These are phyloP conservation scores for Drosophila kikkawai DNA, from an alignment of 1,140 invertebrate species.

Conservation along the genomic window DNA sequence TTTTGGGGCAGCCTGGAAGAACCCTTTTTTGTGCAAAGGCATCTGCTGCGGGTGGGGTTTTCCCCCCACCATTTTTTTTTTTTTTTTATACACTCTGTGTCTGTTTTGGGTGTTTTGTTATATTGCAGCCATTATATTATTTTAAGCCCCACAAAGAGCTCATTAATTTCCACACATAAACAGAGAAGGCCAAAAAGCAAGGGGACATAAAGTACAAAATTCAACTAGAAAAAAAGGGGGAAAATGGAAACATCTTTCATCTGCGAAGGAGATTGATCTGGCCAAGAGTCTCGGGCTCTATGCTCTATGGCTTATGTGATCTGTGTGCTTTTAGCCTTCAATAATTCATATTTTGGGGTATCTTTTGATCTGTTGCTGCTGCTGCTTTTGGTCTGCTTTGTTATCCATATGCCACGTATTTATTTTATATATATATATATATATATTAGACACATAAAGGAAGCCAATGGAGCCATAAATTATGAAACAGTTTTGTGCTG, in stretches of 20 bases:
- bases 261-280: constrained; percentile 9
- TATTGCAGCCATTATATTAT: constrained; percentile 73
- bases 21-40: constrained; percentile 40
- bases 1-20: constrained; percentile 36
- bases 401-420: constrained; percentile 33
- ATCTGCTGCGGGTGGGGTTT: constrained; percentile 27
- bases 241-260: constrained; percentile 19
- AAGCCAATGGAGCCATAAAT: constrained; percentile 71
- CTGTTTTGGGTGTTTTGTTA: constrained; percentile 31
- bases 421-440: constrained; percentile 3
- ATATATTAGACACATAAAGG: constrained; percentile 11
- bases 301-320: constrained; percentile 7
- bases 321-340: neutral
- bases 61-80: constrained; percentile 18
- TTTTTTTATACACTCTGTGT: constrained; percentile 30
- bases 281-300: no score
- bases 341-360: constrained; percentile 29
- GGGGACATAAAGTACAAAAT: constrained; percentile 19
- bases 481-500: constrained; percentile 84
- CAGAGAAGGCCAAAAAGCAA: constrained; percentile 17
- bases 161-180: constrained; percentile 73
- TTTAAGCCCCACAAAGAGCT: constrained; percentile 73
- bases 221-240: neutral
- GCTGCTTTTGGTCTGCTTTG: constrained; percentile 1
- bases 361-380: constrained; percentile 42